A percentile compares a stretch with the other conserved stretches of the same genome.
These are phyloP conservation scores for Bilobella aurantiaca DNA, from an alignment of 1,140 invertebrate species.

Conservation along the genomic window DNA sequence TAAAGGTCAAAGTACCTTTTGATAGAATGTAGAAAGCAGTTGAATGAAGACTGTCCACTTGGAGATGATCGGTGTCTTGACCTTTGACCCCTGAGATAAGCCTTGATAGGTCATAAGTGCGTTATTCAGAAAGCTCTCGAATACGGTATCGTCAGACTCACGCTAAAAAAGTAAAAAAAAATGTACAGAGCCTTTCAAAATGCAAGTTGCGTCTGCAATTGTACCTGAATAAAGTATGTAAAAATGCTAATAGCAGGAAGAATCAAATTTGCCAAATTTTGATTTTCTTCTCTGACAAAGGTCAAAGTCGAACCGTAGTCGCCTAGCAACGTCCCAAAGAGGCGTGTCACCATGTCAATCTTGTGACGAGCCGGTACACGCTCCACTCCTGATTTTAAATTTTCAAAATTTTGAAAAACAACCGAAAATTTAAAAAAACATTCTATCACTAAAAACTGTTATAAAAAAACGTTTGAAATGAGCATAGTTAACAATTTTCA, in stretches of 20 bases:
- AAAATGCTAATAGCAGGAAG: slow-evolving; percentile 29
- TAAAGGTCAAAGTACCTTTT: slow-evolving; percentile 47
- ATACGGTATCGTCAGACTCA: slow-evolving; percentile 73
- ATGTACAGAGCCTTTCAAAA: neutral
- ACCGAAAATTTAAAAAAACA: too few relatives aligned
- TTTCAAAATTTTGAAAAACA: too few relatives aligned
- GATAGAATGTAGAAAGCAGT: slow-evolving; percentile 39
- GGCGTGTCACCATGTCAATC: slow-evolving; percentile 30
- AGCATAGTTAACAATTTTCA: neutral
- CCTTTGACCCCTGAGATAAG: slow-evolving; percentile 45
- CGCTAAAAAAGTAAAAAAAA: slow-evolving; percentile 42
- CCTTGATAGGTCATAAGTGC: slow-evolving; percentile 84
- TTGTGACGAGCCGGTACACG: slow-evolving; percentile 25
- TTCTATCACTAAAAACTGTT: too few relatives aligned
- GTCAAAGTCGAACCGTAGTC: neutral
- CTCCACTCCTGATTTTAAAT: slow-evolving; percentile 26
- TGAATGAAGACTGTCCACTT: slow-evolving; percentile 45
- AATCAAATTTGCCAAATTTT: slow-evolving; percentile 22
- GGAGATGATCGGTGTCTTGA: slow-evolving; percentile 14
- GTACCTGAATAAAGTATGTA: slow-evolving; percentile 29
- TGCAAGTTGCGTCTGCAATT: neutral
- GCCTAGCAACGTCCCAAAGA: slow-evolving; percentile 25
- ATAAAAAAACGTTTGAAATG: neutral
- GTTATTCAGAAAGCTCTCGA: slow-evolving; percentile 75
- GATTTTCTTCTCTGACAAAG: neutral